A percentile compares a stretch with the other conserved stretches of the same genome.
phyloP scores from a whole-genome alignment of 2,797 vertebrate genomes.

The Scleropages formosus region DNA sequence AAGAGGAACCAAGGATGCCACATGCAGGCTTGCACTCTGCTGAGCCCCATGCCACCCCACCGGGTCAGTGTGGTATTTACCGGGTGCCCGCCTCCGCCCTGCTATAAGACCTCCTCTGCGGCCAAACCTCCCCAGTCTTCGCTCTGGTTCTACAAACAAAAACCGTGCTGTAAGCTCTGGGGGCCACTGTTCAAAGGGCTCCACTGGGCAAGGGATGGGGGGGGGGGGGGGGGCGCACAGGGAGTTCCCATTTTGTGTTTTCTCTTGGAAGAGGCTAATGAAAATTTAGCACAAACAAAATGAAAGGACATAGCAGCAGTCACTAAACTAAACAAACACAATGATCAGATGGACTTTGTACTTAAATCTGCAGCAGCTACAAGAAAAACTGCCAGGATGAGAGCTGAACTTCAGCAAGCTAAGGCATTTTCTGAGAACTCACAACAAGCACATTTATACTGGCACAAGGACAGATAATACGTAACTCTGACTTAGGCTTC shows the following conservation, averaged over 20 bases:
- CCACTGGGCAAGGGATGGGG: neutral
- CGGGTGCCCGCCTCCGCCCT: slow-evolving; percentile 74
- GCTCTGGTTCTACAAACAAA: slow-evolving; percentile 90
- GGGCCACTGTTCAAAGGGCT: slow-evolving; percentile 26
- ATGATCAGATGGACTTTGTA: too few species aligned
- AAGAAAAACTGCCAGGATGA: neutral
- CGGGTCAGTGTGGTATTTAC: slow-evolving; percentile 84
- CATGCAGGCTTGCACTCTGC: slow-evolving; percentile 75
- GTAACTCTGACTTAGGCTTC: neutral
- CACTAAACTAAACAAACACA: neutral
- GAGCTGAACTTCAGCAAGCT: neutral
- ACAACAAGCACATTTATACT: too few species aligned
- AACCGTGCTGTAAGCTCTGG: slow-evolving; percentile 69
- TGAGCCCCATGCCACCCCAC: slow-evolving; percentile 81
- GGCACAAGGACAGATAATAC: too few species aligned
- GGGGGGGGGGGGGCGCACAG: too few species aligned
- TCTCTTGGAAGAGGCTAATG: too few species aligned
- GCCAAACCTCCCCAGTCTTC: slow-evolving; percentile 96
- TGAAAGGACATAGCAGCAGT: slow-evolving; percentile 5
- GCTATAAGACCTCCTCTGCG: slow-evolving; percentile 92
- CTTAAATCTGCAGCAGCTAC: too few species aligned
- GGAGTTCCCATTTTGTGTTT: neutral
- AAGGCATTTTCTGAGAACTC: too few species aligned
- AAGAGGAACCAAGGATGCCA: slow-evolving; percentile 46
- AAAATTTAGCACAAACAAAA: neutral